Base-by-base conservation (phyloP, 2,888 invertebrate species). In the Rosalia funebris region DNA sequence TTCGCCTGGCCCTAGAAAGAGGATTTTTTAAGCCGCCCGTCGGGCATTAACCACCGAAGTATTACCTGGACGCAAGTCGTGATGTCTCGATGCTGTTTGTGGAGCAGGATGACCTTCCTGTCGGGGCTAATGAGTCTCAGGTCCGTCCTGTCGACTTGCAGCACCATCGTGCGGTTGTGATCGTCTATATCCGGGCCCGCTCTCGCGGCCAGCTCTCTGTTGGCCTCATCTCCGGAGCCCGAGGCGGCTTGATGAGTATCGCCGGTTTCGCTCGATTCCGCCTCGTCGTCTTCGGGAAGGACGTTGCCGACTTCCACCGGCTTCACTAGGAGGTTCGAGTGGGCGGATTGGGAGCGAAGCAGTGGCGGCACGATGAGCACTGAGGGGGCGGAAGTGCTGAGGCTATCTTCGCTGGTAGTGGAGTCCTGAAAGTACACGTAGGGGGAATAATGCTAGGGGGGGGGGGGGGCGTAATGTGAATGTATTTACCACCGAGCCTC, bases 161-260 rank as follows among this genome's bases (percentile, higher is more conserved):
- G 91, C 34, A 98, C 87, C 96, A 98, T 97, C 0, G 96, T 96
- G 42, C 96, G 87, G 81, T 96, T 96, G 74, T 92, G 92, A 66
- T 93, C 93, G 39, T 81, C 79, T 20, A 76, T 62, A 15, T 76
- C 74, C 0, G 72, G 70, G 1, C 62, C 45, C 1, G 60, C 46
- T 37, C 63, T 68, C 11, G 25, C 1, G 31, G 31, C 2, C 14
- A 25, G 25, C n/a, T 50, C 50, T 48, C 36, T 36, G 37, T 11
- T 37, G 14, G 50, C 37, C 14, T 50, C 50, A 11, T 50, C 50
- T 2, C 39, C 25, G 14, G n/a, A n/a, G 25, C 25, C 25, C 4
- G 25, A 25, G 7, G 25, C 25, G 25, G 25, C 3, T 7, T 25
- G 25, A n/a, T n/a, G n/a, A n/a, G n/a, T n/a, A n/a, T n/a, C n/a